Conservation (phyloP, 2,888 invertebrate species). For the Ceraclea dissimilis region DNA sequence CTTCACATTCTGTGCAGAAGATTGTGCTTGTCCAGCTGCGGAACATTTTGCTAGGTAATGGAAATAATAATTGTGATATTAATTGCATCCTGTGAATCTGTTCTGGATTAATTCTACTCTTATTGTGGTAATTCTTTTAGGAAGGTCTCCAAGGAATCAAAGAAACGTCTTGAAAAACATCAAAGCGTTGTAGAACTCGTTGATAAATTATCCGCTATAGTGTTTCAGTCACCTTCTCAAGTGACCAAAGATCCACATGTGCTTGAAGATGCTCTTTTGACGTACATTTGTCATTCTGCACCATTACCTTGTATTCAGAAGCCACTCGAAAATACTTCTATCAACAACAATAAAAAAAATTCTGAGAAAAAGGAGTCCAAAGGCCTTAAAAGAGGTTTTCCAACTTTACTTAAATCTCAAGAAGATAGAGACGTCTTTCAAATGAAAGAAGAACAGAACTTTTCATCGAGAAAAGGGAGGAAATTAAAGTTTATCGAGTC, state of each 20-base stretch:
- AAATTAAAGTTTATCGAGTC: background rate
- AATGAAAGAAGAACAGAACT: slow-evolving; percentile 6
- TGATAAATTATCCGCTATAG: slow-evolving; percentile 54
- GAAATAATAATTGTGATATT: background rate
- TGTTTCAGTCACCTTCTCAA: slow-evolving; percentile 62
- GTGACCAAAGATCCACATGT: slow-evolving; percentile 62
- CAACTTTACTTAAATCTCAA: slow-evolving; percentile 5
- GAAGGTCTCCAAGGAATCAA: slow-evolving; percentile 52
- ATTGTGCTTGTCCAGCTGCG: slow-evolving; percentile 70
- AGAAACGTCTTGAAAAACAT: slow-evolving; percentile 61
- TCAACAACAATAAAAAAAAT: background rate
- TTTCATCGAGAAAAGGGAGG: background rate
- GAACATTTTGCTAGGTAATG: slow-evolving; percentile 50
- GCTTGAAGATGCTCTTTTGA: slow-evolving; percentile 72
- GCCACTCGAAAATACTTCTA: slow-evolving; percentile 23
- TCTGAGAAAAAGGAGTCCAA: slow-evolving; percentile 6
- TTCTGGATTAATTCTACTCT: background rate
- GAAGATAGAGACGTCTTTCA: background rate
- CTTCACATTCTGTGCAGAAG: slow-evolving; percentile 76
- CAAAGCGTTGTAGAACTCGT: slow-evolving; percentile 67
- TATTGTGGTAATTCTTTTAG: slow-evolving; percentile 29
- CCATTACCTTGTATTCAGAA: slow-evolving; percentile 65
- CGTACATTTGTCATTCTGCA: slow-evolving; percentile 79
- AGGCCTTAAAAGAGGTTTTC: slow-evolving; percentile 6
- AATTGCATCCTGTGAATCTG: background rate